Evolutionary conservation across 2,113 vertebrate genomes (phyloP).

Genomic region (Vicugna pacos): DNA sequence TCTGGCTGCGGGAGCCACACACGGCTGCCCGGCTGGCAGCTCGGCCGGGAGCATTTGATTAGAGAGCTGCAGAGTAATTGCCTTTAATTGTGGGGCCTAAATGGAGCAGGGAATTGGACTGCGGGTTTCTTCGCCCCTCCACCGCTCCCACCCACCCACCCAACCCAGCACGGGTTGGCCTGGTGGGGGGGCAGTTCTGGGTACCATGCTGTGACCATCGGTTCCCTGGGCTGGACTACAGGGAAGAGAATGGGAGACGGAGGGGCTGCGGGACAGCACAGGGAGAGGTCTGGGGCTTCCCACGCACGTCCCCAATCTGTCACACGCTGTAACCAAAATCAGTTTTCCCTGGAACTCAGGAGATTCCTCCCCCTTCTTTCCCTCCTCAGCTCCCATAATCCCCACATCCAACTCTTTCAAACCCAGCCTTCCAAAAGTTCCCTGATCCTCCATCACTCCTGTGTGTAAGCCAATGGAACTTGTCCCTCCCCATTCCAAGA

Average conservation of each 20-base stretch:
- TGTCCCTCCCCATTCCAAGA: background rate
- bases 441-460: background rate
- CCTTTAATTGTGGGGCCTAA: slow-evolving; percentile 80
- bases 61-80: slow-evolving; percentile 80
- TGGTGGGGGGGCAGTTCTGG: background rate
- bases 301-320: background rate
- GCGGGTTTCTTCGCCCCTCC: slow-evolving; percentile 53
- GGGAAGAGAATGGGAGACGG: background rate
- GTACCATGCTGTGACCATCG: background rate
- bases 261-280: background rate
- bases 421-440: background rate
- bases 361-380: background rate
- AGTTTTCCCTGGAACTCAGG: background rate
- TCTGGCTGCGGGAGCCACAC: slow-evolving; percentile 66
- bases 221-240: background rate
- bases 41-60: slow-evolving; percentile 79
- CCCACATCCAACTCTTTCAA: slow-evolving; percentile 15
- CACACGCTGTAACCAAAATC: background rate
- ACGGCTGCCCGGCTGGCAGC: slow-evolving; percentile 76
- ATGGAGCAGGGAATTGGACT: slow-evolving; percentile 80
- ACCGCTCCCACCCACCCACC: slow-evolving; percentile 36
- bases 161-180: background rate
- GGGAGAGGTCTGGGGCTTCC: background rate
- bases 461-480: background rate
- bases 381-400: background rate